These are phyloP conservation scores for Acronicta aceris DNA, from an alignment of 2,888 invertebrate species.

Conservation along the genomic window DNA sequence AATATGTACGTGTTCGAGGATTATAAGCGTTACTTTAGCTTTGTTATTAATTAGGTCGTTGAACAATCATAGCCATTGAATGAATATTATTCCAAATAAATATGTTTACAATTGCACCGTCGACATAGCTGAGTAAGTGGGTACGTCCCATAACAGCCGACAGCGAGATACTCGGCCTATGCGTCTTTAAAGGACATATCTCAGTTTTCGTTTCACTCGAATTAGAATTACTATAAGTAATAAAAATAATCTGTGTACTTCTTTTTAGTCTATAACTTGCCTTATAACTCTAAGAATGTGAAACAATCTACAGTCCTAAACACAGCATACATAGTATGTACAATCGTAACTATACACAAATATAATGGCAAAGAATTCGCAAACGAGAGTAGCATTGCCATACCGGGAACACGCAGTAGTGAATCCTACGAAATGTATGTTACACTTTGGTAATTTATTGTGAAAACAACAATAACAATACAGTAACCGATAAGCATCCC, in stretches of 20 bases:
- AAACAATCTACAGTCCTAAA: constrained; percentile 84
- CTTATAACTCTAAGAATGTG: constrained; percentile 80
- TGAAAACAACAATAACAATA: constrained; percentile 17
- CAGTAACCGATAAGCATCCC: constrained; percentile 9
- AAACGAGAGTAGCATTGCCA: constrained; percentile 65
- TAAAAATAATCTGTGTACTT: constrained; percentile 71
- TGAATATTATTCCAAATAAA: constrained; percentile 49
- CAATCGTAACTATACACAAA: constrained; percentile 84
- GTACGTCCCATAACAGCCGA: background rate
- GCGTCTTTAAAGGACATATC: constrained; percentile 24
- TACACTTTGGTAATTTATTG: constrained; percentile 30
- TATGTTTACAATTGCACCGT: constrained; percentile 64
- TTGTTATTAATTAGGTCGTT: constrained; percentile 54
- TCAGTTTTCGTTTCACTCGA: constrained; percentile 42
- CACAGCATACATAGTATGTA: constrained; percentile 88
- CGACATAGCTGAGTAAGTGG: constrained; percentile 16
- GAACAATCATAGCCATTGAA: constrained; percentile 65
- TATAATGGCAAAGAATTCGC: constrained; percentile 75
- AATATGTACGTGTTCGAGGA: constrained; percentile 52
- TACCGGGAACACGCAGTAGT: constrained; percentile 64
- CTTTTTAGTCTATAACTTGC: constrained; percentile 72
- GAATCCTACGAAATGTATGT: constrained; percentile 40
- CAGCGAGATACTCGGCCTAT: background rate
- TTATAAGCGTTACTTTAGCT: constrained; percentile 41
- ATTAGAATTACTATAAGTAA: constrained; percentile 54